Evolutionary conservation across 2,113 vertebrate species (phyloP).

Genomic region (Genyomyrus donnyi): DNA sequence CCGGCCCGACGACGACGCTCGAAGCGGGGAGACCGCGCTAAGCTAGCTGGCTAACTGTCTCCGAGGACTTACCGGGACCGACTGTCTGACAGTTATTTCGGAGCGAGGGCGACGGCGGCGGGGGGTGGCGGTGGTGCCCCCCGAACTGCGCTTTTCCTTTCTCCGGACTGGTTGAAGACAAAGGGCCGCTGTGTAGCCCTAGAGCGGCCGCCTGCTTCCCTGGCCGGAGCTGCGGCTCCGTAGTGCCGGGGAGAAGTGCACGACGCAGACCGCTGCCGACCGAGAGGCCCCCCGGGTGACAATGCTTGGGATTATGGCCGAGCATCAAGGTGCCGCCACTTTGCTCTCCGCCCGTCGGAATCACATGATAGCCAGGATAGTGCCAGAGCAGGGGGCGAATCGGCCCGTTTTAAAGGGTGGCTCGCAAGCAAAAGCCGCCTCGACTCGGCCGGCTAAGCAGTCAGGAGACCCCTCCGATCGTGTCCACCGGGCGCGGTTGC

Average conservation of each 20-base stretch:
- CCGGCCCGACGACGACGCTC: not conserved
- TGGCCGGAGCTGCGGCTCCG: conserved; percentile 21
- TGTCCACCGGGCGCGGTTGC: not conserved
- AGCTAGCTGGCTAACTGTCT: conserved; percentile 10
- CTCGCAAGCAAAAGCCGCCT: not conserved
- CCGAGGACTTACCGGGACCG: not conserved
- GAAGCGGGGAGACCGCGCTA: not conserved
- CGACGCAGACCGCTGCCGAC: not conserved
- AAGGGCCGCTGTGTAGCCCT: not conserved
- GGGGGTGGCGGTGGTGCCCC: not conserved
- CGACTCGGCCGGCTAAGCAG: too few species aligned
- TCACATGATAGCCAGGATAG: not conserved
- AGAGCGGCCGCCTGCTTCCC: not conserved
- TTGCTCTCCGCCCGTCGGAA: not conserved
- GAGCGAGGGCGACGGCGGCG: not conserved
- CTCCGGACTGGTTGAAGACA: not conserved
- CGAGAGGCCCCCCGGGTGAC: conserved; percentile 15
- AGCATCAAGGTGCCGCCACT: conserved; percentile 23
- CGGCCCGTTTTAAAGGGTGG: not conserved
- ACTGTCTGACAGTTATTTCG: not conserved
- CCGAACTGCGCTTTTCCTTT: not conserved
- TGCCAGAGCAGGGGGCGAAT: not conserved
- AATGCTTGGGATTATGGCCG: conserved; percentile 27
- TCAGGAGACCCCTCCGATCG: not conserved
- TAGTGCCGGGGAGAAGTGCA: conserved; percentile 12